Conservation (phyloP, 2,797 vertebrate species). For the Poeciliopsis infans region DNA sequence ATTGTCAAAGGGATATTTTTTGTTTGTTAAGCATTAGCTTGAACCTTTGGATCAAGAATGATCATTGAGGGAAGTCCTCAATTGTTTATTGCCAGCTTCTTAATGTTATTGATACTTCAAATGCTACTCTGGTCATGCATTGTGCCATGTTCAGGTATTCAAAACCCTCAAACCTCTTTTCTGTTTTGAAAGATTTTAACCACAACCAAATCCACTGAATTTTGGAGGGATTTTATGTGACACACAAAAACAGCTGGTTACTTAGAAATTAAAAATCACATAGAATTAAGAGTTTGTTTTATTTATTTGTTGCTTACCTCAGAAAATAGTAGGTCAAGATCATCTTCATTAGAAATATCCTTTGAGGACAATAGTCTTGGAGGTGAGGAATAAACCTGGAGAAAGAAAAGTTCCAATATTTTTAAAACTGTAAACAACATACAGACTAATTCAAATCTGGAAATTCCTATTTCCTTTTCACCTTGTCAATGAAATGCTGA, state of each 20-base stretch:
- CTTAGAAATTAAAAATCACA: background rate
- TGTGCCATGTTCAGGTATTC: background rate
- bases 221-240: too few species aligned
- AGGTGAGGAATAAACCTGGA: conserved; percentile 73
- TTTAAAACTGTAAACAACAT: conserved; percentile 5
- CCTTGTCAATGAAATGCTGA: conserved; percentile 72
- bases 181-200: background rate
- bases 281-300: background rate
- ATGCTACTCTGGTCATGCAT: background rate
- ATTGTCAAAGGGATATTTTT: background rate
- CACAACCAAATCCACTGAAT: background rate
- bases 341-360: conserved; percentile 44
- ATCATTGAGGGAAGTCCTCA: background rate
- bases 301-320: conserved; percentile 59
- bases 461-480: conserved; percentile 34
- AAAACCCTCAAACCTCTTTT: background rate
- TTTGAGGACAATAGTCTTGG: conserved; percentile 66
- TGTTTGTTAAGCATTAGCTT: background rate
- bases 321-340: conserved; percentile 70
- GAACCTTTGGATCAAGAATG: background rate
- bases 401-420: background rate
- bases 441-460: background rate
- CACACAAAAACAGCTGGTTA: background rate
- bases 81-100: background rate
- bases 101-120: background rate